phyloP scores from a whole-genome alignment of 2,888 invertebrate genomes.

The Drosophila setosimentum region DNA sequence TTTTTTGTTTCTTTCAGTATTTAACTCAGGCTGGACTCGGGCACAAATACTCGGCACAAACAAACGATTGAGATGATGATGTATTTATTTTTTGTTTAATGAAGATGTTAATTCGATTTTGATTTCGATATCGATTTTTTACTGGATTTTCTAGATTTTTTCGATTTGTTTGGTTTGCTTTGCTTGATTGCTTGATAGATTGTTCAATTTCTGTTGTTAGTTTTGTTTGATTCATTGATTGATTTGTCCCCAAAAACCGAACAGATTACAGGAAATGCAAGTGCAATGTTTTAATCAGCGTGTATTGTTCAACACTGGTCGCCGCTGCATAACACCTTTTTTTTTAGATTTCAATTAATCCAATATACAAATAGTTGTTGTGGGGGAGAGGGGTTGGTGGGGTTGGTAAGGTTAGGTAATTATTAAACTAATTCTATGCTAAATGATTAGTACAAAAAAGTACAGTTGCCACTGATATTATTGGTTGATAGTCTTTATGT shows the following conservation, averaged over 20 bases:
- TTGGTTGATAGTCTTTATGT: constrained; percentile 46
- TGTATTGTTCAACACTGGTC: constrained; percentile 48
- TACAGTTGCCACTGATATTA: constrained; percentile 70
- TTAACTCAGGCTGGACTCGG: constrained; percentile 30
- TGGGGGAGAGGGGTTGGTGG: neutral
- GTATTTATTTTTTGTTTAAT: constrained; percentile 19
- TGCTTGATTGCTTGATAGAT: constrained; percentile 33
- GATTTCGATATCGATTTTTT: constrained; percentile 6
- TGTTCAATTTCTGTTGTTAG: constrained; percentile 39
- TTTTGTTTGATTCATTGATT: constrained; percentile 42
- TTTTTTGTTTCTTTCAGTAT: constrained; percentile 42
- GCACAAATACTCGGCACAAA: constrained; percentile 40
- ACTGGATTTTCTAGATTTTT: constrained; percentile 31
- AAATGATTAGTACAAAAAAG: constrained; percentile 58
- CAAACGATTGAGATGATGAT: constrained; percentile 46
- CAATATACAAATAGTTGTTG: constrained; percentile 36
- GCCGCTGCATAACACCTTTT: constrained; percentile 40
- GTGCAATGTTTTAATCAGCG: constrained; percentile 49
- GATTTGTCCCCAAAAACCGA: constrained; percentile 72
- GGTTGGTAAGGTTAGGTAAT: constrained; percentile 37
- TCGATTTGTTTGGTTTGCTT: constrained; percentile 21
- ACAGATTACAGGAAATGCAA: constrained; percentile 64
- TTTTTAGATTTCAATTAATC: constrained; percentile 18
- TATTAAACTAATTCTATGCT: constrained; percentile 55
- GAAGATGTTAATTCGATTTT: constrained; percentile 36